Conservation (phyloP, 2,113 vertebrate genomes). For the Taxidea taxus region DNA sequence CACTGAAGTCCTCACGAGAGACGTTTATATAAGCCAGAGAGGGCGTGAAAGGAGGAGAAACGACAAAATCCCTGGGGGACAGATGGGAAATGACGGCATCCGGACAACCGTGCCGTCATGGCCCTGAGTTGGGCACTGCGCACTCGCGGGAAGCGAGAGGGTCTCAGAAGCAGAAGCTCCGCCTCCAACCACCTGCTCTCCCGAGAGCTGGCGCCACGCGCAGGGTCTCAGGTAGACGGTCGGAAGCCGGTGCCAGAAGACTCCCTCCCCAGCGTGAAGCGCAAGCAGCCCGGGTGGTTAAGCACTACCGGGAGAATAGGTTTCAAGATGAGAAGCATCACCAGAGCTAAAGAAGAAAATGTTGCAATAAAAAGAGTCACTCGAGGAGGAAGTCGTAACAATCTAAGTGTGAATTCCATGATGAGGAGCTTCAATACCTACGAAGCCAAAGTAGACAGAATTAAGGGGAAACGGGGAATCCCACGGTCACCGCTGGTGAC, state of each 20-base stretch:
- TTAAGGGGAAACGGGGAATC: background rate
- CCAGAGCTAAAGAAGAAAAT: background rate
- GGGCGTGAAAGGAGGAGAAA: background rate
- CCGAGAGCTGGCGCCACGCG: background rate
- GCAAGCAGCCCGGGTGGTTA: no score
- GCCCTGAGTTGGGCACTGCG: rapidly evolving
- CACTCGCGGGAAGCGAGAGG: background rate
- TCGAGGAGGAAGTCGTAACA: background rate
- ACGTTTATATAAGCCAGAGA: background rate
- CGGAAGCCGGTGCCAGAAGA: background rate
- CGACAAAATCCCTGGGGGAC: background rate
- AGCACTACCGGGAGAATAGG: background rate
- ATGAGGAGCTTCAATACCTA: background rate
- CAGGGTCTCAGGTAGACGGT: background rate
- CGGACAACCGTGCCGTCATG: background rate
- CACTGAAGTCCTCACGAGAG: background rate
- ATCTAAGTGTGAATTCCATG: background rate
- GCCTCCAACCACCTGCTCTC: background rate
- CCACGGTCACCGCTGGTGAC: background rate
- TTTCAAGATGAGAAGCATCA: background rate
- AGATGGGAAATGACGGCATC: no score
- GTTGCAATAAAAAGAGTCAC: background rate
- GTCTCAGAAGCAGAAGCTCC: no score
- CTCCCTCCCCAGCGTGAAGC: background rate
- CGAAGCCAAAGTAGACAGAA: background rate